Evolutionary conservation across 2,888 invertebrate genomes (phyloP).

Genomic region (Parapristionchus giblindavisi): DNA sequence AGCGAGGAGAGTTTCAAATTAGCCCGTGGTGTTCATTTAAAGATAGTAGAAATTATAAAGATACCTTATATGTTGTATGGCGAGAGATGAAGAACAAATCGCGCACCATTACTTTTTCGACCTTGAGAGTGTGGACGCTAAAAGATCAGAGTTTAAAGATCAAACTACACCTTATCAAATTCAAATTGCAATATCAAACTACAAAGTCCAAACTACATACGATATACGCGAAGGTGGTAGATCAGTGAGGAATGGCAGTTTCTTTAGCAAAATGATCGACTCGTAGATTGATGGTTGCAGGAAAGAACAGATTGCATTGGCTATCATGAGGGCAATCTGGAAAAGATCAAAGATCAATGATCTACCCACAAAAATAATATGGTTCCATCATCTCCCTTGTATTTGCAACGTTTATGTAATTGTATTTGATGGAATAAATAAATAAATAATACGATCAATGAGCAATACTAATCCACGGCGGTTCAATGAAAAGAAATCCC

Average conservation of each 20-base stretch:
- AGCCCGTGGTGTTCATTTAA: no score
- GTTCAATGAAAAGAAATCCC: no score
- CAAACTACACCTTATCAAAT: not conserved
- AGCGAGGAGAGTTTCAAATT: no score
- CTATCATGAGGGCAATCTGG: conserved; percentile 40
- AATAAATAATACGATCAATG: no score
- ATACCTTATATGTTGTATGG: conserved; percentile 26
- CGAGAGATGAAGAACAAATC: conserved; percentile 38
- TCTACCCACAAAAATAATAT: not conserved
- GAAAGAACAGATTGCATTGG: conserved; percentile 40
- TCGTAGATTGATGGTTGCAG: conserved; percentile 41
- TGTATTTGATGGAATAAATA: no score
- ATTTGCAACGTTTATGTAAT: not conserved
- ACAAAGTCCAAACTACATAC: not conserved
- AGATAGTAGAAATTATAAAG: not conserved
- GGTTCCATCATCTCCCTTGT: not conserved
- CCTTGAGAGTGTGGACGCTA: conserved; percentile 40
- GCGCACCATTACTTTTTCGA: conserved; percentile 39
- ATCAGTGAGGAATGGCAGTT: conserved; percentile 38
- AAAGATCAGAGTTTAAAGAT: not conserved
- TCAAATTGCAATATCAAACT: not conserved
- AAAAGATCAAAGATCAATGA: not conserved
- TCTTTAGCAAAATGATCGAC: conserved; percentile 38
- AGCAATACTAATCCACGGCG: no score
- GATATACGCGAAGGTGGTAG: conserved; percentile 36